These are phyloP conservation scores for Colius striatus DNA, from an alignment of 2,113 vertebrate species.

Conservation along the genomic window DNA sequence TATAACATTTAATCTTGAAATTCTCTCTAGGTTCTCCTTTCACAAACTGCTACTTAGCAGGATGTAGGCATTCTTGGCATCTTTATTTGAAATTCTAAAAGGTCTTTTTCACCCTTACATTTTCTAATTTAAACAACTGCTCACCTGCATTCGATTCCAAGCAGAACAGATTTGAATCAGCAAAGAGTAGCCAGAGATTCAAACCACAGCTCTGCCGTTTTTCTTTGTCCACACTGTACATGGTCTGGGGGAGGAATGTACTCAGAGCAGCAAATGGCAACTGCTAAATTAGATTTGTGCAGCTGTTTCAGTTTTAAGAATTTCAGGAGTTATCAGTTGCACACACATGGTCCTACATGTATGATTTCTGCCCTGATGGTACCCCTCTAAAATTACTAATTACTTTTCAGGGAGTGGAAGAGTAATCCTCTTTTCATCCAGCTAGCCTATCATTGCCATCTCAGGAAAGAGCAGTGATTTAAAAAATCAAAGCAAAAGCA, in stretches of 20 bases:
- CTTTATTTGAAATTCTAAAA: not conserved
- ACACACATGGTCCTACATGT: not conserved
- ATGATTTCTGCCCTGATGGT: not conserved
- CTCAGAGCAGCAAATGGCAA: not conserved
- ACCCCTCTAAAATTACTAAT: conserved; percentile 17
- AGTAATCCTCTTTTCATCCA: conserved; percentile 48
- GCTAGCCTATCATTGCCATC: conserved; percentile 22
- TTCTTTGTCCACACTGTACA: not conserved
- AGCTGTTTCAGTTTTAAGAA: conserved; percentile 17
- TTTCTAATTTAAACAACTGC: not conserved
- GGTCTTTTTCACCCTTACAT: not conserved
- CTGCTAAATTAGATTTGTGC: not conserved
- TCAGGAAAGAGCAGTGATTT: conserved; percentile 3
- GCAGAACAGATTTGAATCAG: not conserved
- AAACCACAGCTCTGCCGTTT: not conserved
- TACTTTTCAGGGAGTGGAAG: not conserved
- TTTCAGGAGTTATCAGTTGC: conserved; percentile 31
- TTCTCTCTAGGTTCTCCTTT: not conserved
- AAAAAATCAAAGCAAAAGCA: conserved; percentile 57
- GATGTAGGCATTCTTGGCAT: not conserved
- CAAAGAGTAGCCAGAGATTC: not conserved
- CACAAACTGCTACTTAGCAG: not conserved
- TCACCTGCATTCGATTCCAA: not conserved
- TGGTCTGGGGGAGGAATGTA: not conserved
- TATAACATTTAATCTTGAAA: not conserved